Conservation (phyloP, 2,888 invertebrate genomes). For the Dryococelus australis region DNA sequence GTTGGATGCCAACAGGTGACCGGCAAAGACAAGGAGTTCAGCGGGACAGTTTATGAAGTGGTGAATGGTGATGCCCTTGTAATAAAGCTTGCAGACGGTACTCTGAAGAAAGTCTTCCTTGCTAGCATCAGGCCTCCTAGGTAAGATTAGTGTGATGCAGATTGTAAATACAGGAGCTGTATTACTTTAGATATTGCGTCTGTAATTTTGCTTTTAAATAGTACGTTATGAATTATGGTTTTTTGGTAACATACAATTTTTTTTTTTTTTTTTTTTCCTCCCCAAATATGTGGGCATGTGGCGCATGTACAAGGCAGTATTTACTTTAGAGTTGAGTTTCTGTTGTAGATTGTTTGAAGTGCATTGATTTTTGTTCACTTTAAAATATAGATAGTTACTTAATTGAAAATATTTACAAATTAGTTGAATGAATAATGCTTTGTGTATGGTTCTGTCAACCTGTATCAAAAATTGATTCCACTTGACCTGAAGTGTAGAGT, state of each 20-base stretch:
- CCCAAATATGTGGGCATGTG: not conserved
- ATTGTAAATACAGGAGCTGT: not conserved
- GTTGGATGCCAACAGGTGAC: constrained; percentile 60
- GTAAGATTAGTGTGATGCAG: constrained; percentile 59
- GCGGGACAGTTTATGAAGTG: constrained; percentile 86
- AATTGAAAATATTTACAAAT: too few relatives aligned
- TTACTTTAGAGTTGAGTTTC: too few relatives aligned
- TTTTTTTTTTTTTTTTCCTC: not conserved
- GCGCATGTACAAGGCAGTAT: too few relatives aligned
- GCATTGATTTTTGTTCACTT: too few relatives aligned
- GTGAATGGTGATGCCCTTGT: constrained; percentile 93
- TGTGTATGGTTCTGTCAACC: too few relatives aligned
- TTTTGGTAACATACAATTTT: not conserved
- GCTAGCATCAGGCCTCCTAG: constrained; percentile 95
- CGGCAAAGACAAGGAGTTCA: constrained; percentile 82
- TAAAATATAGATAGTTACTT: too few relatives aligned
- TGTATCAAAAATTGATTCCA: too few relatives aligned
- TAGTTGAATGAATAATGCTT: too few relatives aligned
- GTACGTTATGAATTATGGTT: not conserved
- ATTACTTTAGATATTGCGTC: not conserved
- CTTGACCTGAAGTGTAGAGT: too few relatives aligned
- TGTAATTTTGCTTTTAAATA: not conserved
- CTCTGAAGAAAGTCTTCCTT: constrained; percentile 90
- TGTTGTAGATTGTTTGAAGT: too few relatives aligned
- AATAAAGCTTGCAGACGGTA: constrained; percentile 80